Percentiles rank a stretch among this genome's conserved stretches.
Conservation (phyloP, 2,113 vertebrate genomes). For the Pelecanus crispus region DNA sequence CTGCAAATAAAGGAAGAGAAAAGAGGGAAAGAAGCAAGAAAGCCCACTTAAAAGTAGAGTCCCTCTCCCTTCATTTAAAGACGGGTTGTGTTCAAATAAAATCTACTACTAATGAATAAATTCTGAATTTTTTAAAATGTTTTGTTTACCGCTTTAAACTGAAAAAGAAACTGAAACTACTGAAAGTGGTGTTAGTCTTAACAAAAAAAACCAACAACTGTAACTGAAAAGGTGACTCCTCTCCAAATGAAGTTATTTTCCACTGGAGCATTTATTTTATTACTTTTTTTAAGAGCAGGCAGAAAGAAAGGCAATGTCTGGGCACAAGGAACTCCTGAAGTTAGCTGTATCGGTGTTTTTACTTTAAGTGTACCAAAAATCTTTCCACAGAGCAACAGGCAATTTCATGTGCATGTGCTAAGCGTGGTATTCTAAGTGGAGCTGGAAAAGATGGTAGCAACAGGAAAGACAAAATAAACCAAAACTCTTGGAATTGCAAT, state of each 20-base stretch:
- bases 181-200: background rate
- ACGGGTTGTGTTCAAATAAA: background rate
- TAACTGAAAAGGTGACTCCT: background rate
- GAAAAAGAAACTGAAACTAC: background rate
- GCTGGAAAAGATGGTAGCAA: background rate
- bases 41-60: background rate
- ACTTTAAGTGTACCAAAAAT: background rate
- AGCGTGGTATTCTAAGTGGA: background rate
- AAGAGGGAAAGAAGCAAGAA: background rate
- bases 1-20: conserved; percentile 24
- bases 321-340: background rate
- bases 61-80: background rate
- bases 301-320: background rate
- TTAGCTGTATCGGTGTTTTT: background rate
- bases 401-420: rapidly evolving
- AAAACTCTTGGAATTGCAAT: background rate
- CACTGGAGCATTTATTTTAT: background rate
- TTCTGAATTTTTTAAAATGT: background rate
- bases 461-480: background rate
- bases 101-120: background rate
- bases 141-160: background rate
- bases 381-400: background rate
- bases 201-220: background rate
- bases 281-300: background rate
- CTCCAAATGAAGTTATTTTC: background rate